Conservation (phyloP, 2,888 invertebrate genomes). For the Tenodera sinensis region DNA sequence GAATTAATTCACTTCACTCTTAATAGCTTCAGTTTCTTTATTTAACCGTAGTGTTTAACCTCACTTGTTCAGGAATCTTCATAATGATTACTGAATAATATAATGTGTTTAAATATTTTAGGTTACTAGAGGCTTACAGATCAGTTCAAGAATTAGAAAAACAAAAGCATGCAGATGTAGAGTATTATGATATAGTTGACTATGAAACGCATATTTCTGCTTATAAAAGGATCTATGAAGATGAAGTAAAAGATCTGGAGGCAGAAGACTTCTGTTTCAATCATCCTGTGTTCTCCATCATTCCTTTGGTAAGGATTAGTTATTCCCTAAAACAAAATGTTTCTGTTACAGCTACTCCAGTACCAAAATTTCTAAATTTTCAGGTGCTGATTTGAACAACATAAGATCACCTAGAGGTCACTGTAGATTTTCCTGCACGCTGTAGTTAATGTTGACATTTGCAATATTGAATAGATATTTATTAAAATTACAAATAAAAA, state of each 20-base stretch:
- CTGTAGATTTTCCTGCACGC: too few relatives aligned
- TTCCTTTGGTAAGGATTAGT: constrained; percentile 49
- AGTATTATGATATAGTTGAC: constrained; percentile 40
- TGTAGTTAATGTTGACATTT: too few relatives aligned
- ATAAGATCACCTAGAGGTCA: too few relatives aligned
- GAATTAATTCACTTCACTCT: too few relatives aligned
- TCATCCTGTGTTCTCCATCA: constrained; percentile 47
- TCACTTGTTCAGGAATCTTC: too few relatives aligned
- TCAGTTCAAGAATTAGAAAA: constrained; percentile 39
- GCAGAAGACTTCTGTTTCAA: constrained; percentile 41
- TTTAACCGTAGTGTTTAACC: too few relatives aligned
- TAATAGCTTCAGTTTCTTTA: too few relatives aligned
- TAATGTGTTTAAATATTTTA: constrained; percentile 9
- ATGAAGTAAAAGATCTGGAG: constrained; percentile 42
- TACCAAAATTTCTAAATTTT: too few relatives aligned
- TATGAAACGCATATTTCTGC: constrained; percentile 40
- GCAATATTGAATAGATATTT: too few relatives aligned
- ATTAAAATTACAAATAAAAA: too few relatives aligned
- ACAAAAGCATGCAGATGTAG: constrained; percentile 36
- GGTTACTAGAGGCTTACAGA: constrained; percentile 35
- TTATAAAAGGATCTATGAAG: constrained; percentile 45
- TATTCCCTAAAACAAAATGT: neutral
- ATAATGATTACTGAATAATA: too few relatives aligned
- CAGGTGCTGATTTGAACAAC: too few relatives aligned
- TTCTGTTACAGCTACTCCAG: neutral